These are phyloP conservation scores for Idaea straminata DNA, from an alignment of 2,888 invertebrate species.

Conservation along the genomic window DNA sequence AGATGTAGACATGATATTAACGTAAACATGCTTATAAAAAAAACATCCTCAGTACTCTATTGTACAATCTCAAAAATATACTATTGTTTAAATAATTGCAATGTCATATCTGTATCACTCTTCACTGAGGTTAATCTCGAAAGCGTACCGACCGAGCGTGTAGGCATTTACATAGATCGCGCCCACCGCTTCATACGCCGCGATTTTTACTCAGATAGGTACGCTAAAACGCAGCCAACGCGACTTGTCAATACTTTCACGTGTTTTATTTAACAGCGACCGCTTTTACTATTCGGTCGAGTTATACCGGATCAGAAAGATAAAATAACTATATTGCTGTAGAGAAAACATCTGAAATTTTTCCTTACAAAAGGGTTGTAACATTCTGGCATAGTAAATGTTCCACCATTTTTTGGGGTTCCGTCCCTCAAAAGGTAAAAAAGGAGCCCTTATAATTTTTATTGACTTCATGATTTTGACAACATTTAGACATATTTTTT, in stretches of 20 bases:
- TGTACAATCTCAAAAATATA: not conserved
- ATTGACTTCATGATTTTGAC: too few species aligned
- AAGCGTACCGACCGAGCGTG: conserved; percentile 65
- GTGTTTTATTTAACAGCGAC: not conserved
- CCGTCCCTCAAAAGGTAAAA: too few species aligned
- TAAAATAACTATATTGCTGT: not conserved
- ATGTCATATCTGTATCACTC: conserved; percentile 55
- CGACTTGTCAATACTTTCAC: conserved; percentile 9
- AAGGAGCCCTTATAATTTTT: too few species aligned
- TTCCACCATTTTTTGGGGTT: too few species aligned
- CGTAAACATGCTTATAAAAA: too few species aligned
- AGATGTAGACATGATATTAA: too few species aligned
- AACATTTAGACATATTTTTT: too few species aligned
- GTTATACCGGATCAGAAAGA: conserved; percentile 16
- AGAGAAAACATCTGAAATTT: not conserved
- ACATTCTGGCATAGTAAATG: not conserved
- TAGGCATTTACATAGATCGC: conserved; percentile 73
- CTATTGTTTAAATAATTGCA: conserved; percentile 16
- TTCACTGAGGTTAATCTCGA: conserved; percentile 60
- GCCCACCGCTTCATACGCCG: conserved; percentile 58
- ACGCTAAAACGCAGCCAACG: conserved; percentile 57
- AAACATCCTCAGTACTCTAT: too few species aligned
- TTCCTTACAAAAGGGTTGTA: not conserved
- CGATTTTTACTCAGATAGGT: conserved; percentile 64
- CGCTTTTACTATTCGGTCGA: conserved; percentile 15